A percentile compares a stretch with the other conserved stretches of the same genome.
Conservation (phyloP, 2,113 vertebrate genomes). For the Natator depressus region DNA sequence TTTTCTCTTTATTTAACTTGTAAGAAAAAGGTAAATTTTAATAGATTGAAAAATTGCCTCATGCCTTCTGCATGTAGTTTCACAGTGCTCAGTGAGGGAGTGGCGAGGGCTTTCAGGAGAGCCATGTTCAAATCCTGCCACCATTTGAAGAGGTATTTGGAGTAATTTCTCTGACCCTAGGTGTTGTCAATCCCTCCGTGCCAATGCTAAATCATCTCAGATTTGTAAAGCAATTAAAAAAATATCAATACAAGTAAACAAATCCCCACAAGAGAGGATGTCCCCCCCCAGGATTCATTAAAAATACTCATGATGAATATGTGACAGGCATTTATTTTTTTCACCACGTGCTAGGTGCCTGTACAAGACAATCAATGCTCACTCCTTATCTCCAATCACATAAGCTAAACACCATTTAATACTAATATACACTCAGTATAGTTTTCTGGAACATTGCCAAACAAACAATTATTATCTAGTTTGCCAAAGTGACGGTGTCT, state of each 20-base stretch:
- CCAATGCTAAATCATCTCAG: too few relatives aligned
- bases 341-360: rapidly evolving
- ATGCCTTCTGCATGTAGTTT: neutral
- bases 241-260: rapidly evolving
- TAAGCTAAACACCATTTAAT: neutral
- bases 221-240: neutral
- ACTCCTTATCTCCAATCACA: neutral
- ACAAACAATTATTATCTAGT: rapidly evolving
- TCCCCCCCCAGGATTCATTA: rapidly evolving
- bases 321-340: rapidly evolving
- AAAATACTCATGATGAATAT: neutral
- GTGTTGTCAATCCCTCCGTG: too few relatives aligned
- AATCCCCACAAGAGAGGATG: rapidly evolving
- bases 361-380: rapidly evolving
- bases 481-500: neutral
- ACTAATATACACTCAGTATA: rapidly evolving
- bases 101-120: neutral
- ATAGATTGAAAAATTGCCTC: neutral
- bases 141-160: rapidly evolving
- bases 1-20: neutral
- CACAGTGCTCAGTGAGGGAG: neutral
- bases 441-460: rapidly evolving
- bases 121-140: neutral
- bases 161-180: neutral
- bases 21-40: neutral